Percentiles rank a stretch among this genome's conserved stretches.
Conservation (phyloP, 2,888 invertebrate genomes). For the Oligia latruncula region DNA sequence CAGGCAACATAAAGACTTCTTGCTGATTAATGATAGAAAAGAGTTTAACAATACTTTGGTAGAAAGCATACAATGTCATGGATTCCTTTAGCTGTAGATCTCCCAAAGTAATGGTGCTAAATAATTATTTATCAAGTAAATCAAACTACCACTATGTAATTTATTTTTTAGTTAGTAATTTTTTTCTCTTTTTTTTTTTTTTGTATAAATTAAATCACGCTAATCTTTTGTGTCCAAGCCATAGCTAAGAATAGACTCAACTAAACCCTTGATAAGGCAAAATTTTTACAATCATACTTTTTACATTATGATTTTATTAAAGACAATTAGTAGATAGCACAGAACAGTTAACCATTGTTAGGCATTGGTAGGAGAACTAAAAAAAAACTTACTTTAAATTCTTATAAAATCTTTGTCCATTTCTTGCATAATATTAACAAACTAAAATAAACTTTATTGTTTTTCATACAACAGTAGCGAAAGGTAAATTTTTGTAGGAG, state of each 20-base stretch:
- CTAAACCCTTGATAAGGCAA: neutral
- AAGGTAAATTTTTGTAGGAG: too few species aligned
- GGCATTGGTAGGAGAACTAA: neutral
- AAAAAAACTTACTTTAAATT: neutral
- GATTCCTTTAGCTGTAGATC: neutral
- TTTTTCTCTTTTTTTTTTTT: too few species aligned
- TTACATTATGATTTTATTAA: neutral
- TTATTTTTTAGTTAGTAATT: neutral
- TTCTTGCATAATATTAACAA: neutral
- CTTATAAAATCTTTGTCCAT: neutral
- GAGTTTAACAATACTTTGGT: neutral
- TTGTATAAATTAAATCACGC: too few species aligned
- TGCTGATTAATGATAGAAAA: slow-evolving; percentile 19
- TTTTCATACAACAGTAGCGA: neutral
- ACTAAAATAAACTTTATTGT: neutral
- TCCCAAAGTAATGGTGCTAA: neutral
- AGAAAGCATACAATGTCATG: neutral
- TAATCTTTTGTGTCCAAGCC: neutral
- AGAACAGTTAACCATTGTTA: neutral
- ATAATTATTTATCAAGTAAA: neutral
- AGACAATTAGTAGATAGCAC: neutral
- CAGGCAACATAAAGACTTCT: slow-evolving; percentile 26
- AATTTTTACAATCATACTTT: neutral
- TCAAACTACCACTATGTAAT: neutral
- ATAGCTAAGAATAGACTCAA: neutral